A percentile compares a stretch with the other conserved stretches of the same genome.
These are phyloP conservation scores for Pungitius pungitius DNA, from an alignment of 2,113 vertebrate species.

Conservation along the genomic window DNA sequence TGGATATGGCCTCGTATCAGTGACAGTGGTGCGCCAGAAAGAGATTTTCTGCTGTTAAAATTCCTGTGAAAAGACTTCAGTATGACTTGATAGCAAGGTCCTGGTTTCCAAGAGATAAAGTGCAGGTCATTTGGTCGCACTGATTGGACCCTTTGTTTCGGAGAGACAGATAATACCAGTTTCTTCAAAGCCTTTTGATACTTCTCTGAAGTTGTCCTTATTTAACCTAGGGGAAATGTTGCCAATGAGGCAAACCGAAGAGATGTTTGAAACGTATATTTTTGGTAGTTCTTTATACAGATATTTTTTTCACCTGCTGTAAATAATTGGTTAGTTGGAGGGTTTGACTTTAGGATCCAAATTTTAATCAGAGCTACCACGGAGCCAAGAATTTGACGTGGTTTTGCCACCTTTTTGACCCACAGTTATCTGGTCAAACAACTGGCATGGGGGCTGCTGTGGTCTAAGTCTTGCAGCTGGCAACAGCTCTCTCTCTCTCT, in stretches of 20 bases:
- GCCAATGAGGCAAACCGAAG: too few species aligned
- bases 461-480: conserved; percentile 52
- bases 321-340: conserved; percentile 46
- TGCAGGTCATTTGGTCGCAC: not conserved
- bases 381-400: conserved; percentile 42
- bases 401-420: conserved; percentile 42
- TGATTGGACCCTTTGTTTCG: not conserved
- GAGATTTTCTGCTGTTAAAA: conserved; percentile 34
- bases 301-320: too few species aligned
- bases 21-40: conserved; percentile 18
- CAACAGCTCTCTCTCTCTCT: conserved; percentile 24
- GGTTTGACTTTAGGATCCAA: conserved; percentile 31
- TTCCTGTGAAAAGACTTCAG: conserved; percentile 41
- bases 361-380: conserved; percentile 29
- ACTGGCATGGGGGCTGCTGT: conserved; percentile 36
- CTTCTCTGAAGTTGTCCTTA: not conserved
- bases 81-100: not conserved
- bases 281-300: too few species aligned
- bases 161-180: not conserved
- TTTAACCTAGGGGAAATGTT: too few species aligned
- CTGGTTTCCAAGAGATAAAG: conserved; percentile 30
- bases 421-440: conserved; percentile 56
- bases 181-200: not conserved
- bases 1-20: conserved; percentile 48
- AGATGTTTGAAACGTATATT: not conserved